Evolutionary conservation across 2,113 vertebrate genomes (phyloP).

Genomic region (Lucifuga dentata): DNA sequence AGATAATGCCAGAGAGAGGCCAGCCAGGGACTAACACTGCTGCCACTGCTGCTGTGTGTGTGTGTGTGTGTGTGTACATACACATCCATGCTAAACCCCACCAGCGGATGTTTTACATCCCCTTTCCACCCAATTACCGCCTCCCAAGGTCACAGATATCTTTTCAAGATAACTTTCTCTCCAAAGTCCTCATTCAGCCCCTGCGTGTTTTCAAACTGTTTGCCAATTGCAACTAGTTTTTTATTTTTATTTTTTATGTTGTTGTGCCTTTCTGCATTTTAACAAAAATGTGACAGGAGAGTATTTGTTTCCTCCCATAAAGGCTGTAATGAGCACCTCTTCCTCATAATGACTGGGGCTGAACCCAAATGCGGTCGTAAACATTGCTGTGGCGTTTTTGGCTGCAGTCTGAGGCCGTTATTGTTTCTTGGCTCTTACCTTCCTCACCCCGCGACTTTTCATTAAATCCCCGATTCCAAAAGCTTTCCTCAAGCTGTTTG

Average conservation of each 20-base stretch:
- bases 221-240: slow-evolving; percentile 33
- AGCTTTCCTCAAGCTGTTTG: slow-evolving; percentile 60
- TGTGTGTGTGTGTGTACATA: slow-evolving; percentile 28
- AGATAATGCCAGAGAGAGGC: slow-evolving; percentile 80
- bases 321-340: slow-evolving; percentile 65
- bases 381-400: slow-evolving; percentile 61
- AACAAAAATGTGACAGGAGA: slow-evolving; percentile 47
- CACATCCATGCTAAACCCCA: slow-evolving; percentile 65
- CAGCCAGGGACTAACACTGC: slow-evolving; percentile 63
- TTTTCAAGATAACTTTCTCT: slow-evolving; percentile 66
- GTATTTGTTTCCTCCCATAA: slow-evolving; percentile 68
- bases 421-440: slow-evolving; percentile 69
- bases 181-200: neutral
- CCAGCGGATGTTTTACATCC: slow-evolving; percentile 78
- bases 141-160: slow-evolving; percentile 77
- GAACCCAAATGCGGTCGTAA: slow-evolving; percentile 58
- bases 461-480: slow-evolving; percentile 42
- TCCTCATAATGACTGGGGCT: slow-evolving; percentile 61
- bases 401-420: slow-evolving; percentile 52
- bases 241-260: slow-evolving; percentile 32
- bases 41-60: slow-evolving; percentile 11
- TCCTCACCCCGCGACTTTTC: slow-evolving; percentile 54
- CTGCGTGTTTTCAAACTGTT: slow-evolving; percentile 34
- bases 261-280: slow-evolving; percentile 62
- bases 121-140: slow-evolving; percentile 75